Evolutionary conservation across 2,113 vertebrate species (phyloP).

Genomic region (Tetraodon nigroviridis): DNA sequence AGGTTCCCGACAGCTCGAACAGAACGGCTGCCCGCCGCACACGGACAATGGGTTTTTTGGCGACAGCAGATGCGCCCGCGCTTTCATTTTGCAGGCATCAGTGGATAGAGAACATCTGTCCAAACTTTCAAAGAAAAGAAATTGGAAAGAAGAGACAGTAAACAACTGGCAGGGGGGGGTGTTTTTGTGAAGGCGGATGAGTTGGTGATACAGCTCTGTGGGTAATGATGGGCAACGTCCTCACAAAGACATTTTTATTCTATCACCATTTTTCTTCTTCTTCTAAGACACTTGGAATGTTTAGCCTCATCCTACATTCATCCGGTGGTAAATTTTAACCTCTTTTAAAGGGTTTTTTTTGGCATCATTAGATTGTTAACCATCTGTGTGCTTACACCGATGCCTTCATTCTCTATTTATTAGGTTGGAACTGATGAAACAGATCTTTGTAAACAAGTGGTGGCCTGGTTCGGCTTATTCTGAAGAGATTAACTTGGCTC

Average conservation of each 20-base stretch:
- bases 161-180: no score
- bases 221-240: no score
- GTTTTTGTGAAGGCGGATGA: no score
- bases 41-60: no score
- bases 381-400: conserved; percentile 19
- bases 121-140: background rate
- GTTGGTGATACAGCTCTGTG: no score
- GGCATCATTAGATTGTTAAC: conserved; percentile 3
- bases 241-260: no score
- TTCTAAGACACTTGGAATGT: background rate
- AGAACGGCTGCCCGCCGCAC: no score
- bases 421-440: conserved; percentile 4
- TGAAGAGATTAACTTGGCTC: conserved; percentile 51
- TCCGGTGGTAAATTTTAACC: no score
- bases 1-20: no score
- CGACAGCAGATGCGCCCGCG: background rate
- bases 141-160: background rate
- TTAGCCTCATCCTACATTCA: background rate
- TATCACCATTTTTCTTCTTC: no score
- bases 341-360: background rate
- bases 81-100: background rate
- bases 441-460: conserved; percentile 17
- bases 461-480: conserved; percentile 29
- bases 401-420: conserved; percentile 10
- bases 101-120: background rate